Conservation (phyloP, 1,140 invertebrate species). For the Drosophila kikkawai region DNA sequence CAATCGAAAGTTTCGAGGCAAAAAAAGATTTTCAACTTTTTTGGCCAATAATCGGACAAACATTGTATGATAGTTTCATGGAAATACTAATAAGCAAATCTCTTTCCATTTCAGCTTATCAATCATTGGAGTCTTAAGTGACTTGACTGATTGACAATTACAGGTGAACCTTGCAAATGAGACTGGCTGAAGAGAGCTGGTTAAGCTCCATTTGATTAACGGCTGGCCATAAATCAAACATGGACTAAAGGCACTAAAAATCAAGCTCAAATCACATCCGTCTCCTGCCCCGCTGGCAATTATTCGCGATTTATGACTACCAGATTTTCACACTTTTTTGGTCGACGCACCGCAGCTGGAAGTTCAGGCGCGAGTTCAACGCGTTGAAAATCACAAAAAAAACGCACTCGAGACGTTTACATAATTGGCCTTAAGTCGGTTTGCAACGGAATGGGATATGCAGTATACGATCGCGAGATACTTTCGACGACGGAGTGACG, state of each 20-base stretch:
- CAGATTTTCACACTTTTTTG: constrained; percentile 62
- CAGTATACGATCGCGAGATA: constrained; percentile 47
- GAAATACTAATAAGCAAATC: not conserved
- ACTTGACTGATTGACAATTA: constrained; percentile 23
- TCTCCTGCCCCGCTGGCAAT: constrained; percentile 2
- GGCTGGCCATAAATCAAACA: constrained; percentile 41
- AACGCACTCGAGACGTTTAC: constrained; percentile 66
- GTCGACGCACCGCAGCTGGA: constrained; percentile 21
- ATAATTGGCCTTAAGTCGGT: constrained; percentile 59
- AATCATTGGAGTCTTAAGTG: not conserved
- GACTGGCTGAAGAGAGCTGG: constrained; percentile 11
- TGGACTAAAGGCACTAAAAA: constrained; percentile 9
- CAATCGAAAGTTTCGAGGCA: not conserved
- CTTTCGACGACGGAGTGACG: constrained; percentile 55
- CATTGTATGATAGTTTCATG: not conserved
- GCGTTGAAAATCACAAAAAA: constrained; percentile 15
- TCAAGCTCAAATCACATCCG: constrained; percentile 8
- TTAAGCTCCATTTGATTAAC: constrained; percentile 41
- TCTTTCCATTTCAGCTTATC: not conserved
- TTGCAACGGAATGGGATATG: constrained; percentile 21
- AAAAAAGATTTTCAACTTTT: constrained; percentile 4
- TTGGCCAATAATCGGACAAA: constrained; percentile 2
- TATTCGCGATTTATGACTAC: constrained; percentile 28
- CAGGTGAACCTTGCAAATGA: constrained; percentile 6
- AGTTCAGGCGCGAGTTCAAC: constrained; percentile 22